Evolutionary conservation across 1,140 invertebrate genomes (phyloP).

Genomic region (Drosophila melanica): DNA sequence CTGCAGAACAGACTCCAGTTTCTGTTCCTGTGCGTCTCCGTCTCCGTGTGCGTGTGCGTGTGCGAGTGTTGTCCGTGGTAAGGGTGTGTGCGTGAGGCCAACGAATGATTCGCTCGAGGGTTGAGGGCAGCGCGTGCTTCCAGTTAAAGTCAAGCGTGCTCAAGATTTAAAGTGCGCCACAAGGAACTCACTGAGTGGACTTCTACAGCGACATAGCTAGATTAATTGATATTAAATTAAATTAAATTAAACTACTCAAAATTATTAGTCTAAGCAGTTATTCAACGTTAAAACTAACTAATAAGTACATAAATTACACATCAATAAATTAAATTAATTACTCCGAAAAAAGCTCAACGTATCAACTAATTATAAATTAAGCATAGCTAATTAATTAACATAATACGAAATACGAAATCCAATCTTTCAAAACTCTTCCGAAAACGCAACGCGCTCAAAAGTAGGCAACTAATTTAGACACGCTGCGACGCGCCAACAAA

Average conservation of each 20-base stretch:
- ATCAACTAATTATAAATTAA: conserved; percentile 31
- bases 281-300: conserved; percentile 1
- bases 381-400: conserved; percentile 5
- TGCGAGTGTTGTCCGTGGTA: not conserved
- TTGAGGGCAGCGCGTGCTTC: conserved; percentile 21
- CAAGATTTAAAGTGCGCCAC: conserved; percentile 35
- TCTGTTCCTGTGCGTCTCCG: conserved; percentile 22
- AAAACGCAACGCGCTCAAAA: conserved; percentile 11
- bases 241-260: conserved; percentile 7
- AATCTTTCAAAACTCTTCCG: not conserved
- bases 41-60: not conserved
- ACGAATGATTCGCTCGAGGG: conserved; percentile 21
- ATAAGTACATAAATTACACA: conserved; percentile 21
- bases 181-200: conserved; percentile 18
- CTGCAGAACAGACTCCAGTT: conserved; percentile 18
- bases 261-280: conserved; percentile 33
- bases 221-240: conserved; percentile 15
- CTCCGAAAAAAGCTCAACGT: conserved; percentile 1
- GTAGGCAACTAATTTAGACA: conserved; percentile 38
- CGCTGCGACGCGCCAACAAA: conserved; percentile 27
- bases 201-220: conserved; percentile 7
- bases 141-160: conserved; percentile 43
- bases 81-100: conserved; percentile 6
- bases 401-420: conserved; percentile 13
- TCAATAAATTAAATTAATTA: conserved; percentile 24